These are phyloP conservation scores for Caenorhabditis angaria DNA, from an alignment of 2,888 invertebrate species.

Conservation along the genomic window DNA sequence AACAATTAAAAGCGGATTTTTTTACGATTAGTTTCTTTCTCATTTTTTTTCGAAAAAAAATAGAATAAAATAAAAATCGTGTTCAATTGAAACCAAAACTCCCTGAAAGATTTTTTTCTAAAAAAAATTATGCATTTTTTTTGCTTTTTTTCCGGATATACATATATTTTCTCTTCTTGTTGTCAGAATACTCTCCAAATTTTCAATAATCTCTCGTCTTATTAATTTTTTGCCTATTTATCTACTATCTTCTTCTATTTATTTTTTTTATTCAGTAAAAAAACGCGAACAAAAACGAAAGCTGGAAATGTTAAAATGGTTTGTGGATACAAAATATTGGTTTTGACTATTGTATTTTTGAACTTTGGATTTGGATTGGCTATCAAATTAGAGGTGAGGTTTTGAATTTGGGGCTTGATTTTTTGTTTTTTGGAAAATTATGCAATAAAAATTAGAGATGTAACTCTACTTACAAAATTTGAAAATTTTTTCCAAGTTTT, in stretches of 20 bases:
- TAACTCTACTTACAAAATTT: neutral
- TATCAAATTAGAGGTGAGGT: neutral
- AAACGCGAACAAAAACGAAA: neutral
- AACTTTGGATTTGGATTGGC: neutral
- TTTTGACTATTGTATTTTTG: neutral
- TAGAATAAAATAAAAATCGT: neutral
- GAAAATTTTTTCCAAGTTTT: neutral
- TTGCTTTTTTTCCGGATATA: neutral
- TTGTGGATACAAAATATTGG: neutral
- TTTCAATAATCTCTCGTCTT: neutral
- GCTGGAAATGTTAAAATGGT: neutral
- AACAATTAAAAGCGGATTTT: conserved; percentile 2
- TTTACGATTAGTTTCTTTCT: neutral
- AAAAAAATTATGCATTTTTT: neutral
- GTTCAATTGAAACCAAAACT: neutral
- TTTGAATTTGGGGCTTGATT: too few relatives aligned
- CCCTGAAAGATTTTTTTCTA: too few relatives aligned
- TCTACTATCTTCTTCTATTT: neutral
- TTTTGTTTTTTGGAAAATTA: conserved; percentile 1
- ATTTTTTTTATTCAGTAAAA: neutral
- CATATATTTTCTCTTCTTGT: conserved; percentile 4
- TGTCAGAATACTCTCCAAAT: neutral
- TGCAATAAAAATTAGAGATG: neutral
- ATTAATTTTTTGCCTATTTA: conserved; percentile 3
- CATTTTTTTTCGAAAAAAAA: neutral